Conservation (phyloP, 2,113 vertebrate species). For the Platysternon megacephalum region DNA sequence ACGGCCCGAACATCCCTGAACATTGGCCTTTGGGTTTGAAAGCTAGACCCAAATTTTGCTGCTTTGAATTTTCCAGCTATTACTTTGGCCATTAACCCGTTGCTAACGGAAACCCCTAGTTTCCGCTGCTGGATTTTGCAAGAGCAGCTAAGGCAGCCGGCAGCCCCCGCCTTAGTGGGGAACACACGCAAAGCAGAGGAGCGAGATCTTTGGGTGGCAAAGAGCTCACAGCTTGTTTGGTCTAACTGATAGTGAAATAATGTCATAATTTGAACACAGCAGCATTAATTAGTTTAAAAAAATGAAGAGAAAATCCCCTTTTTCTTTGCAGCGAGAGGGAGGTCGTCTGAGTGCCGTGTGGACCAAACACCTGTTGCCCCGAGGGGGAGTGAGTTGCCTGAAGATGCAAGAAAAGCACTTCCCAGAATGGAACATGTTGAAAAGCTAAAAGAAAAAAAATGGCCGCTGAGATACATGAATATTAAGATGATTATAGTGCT, state of each 20-base stretch:
- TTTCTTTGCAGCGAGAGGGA: background rate
- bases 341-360: conserved; percentile 14
- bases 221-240: background rate
- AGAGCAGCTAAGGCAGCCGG: too few species aligned
- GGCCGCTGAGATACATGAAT: conserved; percentile 66
- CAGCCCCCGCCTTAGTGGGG: background rate
- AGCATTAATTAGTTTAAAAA: conserved; percentile 36
- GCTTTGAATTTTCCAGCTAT: background rate
- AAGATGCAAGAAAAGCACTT: conserved; percentile 74
- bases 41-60: background rate
- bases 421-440: conserved; percentile 64
- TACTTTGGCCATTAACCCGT: background rate
- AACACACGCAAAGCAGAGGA: background rate
- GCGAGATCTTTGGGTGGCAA: background rate
- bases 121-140: background rate
- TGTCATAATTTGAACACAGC: background rate
- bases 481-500: conserved; percentile 72
- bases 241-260: background rate
- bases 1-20: background rate
- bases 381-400: conserved; percentile 51
- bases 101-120: too few species aligned
- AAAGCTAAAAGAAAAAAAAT: conserved; percentile 56
- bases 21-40: background rate
- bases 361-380: conserved; percentile 66
- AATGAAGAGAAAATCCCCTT: conserved; percentile 52